Evolutionary conservation across 2,797 vertebrate species (phyloP).

Genomic region (Notamacropus eugenii): DNA sequence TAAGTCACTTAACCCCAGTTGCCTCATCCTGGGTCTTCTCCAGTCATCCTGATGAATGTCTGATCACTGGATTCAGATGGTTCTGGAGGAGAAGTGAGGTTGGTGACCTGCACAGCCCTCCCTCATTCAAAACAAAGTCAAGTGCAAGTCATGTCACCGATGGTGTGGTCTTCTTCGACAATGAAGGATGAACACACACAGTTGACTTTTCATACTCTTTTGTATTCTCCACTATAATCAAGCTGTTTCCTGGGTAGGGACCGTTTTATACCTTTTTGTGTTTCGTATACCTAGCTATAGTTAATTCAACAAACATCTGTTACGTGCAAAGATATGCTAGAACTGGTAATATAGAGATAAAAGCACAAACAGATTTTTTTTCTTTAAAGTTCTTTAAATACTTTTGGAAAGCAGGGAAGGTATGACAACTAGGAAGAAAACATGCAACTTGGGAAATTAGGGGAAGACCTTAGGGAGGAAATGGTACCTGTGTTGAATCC

Average conservation of each 20-base stretch:
- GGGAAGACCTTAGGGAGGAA: not conserved
- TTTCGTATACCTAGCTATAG: not conserved
- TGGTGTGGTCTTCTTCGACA: too few relatives aligned
- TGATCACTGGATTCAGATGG: too few relatives aligned
- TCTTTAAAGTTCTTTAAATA: not conserved
- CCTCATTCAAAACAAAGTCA: too few relatives aligned
- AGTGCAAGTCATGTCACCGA: too few relatives aligned
- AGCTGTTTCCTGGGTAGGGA: not conserved
- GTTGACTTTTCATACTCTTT: not conserved
- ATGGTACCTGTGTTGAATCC: not conserved
- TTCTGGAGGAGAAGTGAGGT: too few relatives aligned
- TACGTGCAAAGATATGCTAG: not conserved
- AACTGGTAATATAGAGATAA: not conserved
- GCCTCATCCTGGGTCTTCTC: too few relatives aligned
- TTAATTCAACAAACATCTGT: not conserved
- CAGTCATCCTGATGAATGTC: too few relatives aligned
- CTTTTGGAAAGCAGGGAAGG: not conserved
- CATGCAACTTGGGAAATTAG: not conserved
- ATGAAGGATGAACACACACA: not conserved
- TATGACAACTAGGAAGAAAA: not conserved
- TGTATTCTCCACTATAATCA: not conserved
- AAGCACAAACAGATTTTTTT: not conserved
- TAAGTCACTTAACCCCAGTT: too few relatives aligned
- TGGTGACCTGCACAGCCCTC: too few relatives aligned
- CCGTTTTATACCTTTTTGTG: not conserved